These are phyloP conservation scores for Alcedo quadribrachys DNA, from an alignment of 2,797 vertebrate species.

Conservation along the genomic window DNA sequence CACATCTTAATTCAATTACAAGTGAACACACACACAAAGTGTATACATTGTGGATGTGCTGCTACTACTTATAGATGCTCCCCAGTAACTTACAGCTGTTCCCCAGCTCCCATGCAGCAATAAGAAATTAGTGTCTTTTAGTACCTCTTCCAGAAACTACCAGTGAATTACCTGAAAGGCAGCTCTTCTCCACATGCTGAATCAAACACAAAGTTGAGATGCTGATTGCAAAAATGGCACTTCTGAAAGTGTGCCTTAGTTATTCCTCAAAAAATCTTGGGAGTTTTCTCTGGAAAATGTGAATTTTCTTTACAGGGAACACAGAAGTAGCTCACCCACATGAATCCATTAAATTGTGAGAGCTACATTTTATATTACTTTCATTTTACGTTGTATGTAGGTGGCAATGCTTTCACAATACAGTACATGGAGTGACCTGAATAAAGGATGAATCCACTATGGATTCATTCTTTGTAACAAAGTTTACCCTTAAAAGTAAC, in stretches of 20 bases:
- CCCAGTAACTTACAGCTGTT: neutral
- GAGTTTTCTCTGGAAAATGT: neutral
- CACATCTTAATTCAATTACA: neutral
- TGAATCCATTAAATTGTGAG: neutral
- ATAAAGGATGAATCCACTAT: neutral
- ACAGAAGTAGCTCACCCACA: neutral
- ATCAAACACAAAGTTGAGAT: neutral
- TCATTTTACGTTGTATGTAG: neutral
- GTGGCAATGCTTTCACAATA: constrained; percentile 13
- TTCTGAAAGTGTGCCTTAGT: neutral
- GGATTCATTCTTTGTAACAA: neutral
- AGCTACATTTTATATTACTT: neutral
- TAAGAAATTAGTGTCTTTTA: neutral
- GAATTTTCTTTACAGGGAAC: neutral
- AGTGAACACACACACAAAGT: neutral
- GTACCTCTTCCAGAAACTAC: neutral
- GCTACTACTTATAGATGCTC: neutral
- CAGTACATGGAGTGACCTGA: neutral
- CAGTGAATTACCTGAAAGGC: neutral
- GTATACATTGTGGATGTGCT: neutral
- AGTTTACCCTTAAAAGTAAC: neutral
- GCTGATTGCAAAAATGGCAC: neutral
- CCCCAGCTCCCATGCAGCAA: neutral
- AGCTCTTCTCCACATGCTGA: neutral
- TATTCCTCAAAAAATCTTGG: neutral